Conservation (phyloP, 1,140 invertebrate genomes). For the Acromyrmex echinatior region DNA sequence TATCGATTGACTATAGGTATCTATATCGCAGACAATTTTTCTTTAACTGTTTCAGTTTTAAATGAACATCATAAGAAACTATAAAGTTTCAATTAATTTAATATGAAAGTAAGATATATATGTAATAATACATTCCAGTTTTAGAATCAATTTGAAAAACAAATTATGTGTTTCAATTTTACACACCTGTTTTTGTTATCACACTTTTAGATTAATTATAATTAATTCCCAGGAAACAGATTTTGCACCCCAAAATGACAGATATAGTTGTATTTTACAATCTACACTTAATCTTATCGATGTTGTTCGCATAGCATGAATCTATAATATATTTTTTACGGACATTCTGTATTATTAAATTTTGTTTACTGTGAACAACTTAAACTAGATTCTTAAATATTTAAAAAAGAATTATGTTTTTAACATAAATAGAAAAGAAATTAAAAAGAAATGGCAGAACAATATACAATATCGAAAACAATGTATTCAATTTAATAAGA, state of each 20-base stretch:
- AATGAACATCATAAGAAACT: background rate
- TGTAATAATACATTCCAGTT: background rate
- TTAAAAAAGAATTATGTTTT: too few species aligned
- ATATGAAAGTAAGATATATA: conserved; percentile 4
- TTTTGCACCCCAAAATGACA: background rate
- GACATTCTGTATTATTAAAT: too few species aligned
- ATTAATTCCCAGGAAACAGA: background rate
- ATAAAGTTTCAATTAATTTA: background rate
- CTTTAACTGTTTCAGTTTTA: background rate
- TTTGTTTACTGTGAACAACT: too few species aligned
- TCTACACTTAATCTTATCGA: too few species aligned
- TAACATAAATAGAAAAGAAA: too few species aligned
- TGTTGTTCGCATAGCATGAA: too few species aligned
- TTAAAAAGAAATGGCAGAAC: too few species aligned
- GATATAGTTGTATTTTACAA: background rate
- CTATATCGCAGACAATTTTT: background rate
- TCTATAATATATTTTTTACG: too few species aligned
- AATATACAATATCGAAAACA: too few species aligned
- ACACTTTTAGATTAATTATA: background rate
- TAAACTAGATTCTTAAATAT: too few species aligned
- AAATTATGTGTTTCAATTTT: background rate
- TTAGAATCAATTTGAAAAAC: background rate
- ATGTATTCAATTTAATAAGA: too few species aligned
- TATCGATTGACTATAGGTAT: background rate
- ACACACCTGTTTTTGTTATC: background rate